Percentiles rank a stretch among this genome's conserved stretches.
Conservation (phyloP, 2,113 vertebrate species). For the Callionymus lyra region DNA sequence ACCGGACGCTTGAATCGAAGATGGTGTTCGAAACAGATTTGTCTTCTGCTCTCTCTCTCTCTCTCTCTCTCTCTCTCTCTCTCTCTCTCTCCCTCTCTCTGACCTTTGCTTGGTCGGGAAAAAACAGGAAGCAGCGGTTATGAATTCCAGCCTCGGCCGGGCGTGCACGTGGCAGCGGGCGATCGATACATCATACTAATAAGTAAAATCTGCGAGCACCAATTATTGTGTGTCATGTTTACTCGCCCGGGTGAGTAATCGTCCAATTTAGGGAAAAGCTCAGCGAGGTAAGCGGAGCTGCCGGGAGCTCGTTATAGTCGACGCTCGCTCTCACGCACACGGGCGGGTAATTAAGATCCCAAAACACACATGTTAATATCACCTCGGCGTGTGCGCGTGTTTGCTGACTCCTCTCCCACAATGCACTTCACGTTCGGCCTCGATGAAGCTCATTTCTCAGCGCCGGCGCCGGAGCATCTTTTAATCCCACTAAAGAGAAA, state of each 20-base stretch:
- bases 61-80: too few species aligned
- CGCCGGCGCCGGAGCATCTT: slow-evolving; percentile 5
- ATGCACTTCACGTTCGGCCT: slow-evolving; percentile 8
- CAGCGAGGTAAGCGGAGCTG: slow-evolving; percentile 45
- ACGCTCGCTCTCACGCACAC: slow-evolving; percentile 14
- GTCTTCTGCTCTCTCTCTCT: too few species aligned
- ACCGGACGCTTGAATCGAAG: too few species aligned
- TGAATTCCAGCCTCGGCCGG: slow-evolving; percentile 14
- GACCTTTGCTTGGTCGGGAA: slow-evolving; percentile 45
- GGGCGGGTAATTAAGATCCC: slow-evolving; percentile 55
- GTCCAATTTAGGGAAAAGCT: slow-evolving; percentile 56
- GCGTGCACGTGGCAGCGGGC: background rate
- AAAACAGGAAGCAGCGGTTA: slow-evolving; percentile 32
- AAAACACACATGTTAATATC: slow-evolving; percentile 57
- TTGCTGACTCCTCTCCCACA: slow-evolving; percentile 25
- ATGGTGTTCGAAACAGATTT: too few species aligned
- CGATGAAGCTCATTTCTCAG: slow-evolving; percentile 5
- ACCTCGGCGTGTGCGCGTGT: slow-evolving; percentile 14
- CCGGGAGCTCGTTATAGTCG: slow-evolving; percentile 45
- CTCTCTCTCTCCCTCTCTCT: slow-evolving; percentile 4
- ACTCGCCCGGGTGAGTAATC: slow-evolving; percentile 57
- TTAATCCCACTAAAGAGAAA: slow-evolving; percentile 3
- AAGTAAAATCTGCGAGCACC: slow-evolving; percentile 60
- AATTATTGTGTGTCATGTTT: slow-evolving; percentile 65
- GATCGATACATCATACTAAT: slow-evolving; percentile 65